Conservation (phyloP, 2,797 vertebrate species). For the Coregonus ussuriensis region DNA sequence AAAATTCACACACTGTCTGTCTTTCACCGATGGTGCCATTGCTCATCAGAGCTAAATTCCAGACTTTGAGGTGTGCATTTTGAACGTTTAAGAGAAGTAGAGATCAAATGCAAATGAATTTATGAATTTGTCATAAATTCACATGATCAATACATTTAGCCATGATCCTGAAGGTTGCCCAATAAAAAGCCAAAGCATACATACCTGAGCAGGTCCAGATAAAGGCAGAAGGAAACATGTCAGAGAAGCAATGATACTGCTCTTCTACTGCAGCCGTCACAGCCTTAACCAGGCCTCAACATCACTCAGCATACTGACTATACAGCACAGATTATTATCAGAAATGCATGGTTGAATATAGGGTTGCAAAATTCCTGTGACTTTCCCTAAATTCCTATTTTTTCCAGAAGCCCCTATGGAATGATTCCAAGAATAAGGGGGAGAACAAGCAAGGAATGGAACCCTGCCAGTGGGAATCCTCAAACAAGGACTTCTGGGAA, state of each 20-base stretch:
- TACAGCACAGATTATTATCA: conserved; percentile 34
- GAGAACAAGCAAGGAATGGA: background rate
- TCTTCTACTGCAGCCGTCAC: background rate
- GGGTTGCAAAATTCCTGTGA: background rate
- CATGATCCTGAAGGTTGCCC: background rate
- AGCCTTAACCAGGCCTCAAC: conserved; percentile 6
- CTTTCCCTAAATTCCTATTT: background rate
- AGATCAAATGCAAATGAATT: background rate
- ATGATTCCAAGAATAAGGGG: background rate
- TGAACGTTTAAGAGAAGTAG: background rate
- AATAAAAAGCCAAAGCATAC: background rate
- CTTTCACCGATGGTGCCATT: conserved; percentile 14
- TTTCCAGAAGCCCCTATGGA: background rate
- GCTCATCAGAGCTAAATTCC: background rate
- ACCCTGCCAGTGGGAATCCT: background rate
- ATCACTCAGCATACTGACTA: conserved; percentile 35
- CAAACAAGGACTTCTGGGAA: background rate
- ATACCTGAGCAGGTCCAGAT: conserved; percentile 53
- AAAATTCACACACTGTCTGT: conserved; percentile 43
- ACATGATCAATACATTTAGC: background rate
- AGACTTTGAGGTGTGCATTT: background rate
- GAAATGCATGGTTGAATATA: conserved; percentile 27
- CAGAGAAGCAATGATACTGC: conserved; percentile 22
- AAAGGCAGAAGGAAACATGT: conserved; percentile 35
- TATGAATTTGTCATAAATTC: background rate